Base-by-base conservation (phyloP, 2,113 vertebrate species). In the Ascaphus truei region DNA sequence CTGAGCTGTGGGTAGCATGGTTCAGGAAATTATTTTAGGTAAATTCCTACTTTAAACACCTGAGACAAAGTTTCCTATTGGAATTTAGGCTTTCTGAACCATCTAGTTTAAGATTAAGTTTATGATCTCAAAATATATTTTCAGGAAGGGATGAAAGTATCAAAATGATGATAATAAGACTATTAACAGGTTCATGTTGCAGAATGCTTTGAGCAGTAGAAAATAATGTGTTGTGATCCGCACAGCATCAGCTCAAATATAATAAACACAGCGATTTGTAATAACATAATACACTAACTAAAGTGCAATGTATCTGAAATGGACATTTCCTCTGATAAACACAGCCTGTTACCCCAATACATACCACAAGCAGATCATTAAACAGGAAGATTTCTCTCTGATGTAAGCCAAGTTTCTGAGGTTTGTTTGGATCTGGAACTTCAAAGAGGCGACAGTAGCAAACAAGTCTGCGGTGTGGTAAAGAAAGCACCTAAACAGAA, bases 311-410 rank as follows among this genome's bases (percentile, higher is more conserved):
- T 45, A 34, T n/a, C 33, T 58, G 25, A 39, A 27, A 3, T 3
- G 29, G 59, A 23, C 15, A 39, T 52, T 52, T 64, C 62, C 33
- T 37, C 23, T 37, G 22, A 64, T 64, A 52, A 26, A 50, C n/a
- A 16, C 4, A n/a, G n/a, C 9, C 7, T 10, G 7, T 64, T 39
- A n/a, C 8, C 10, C 48, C 61, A 65, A 68, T 72, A 83, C 91
- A 0, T 92, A 99, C 96, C 95, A 99, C 96, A 0, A 99, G 90
- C 25, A 99, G 93, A 79, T 99, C 96, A 30, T 99, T 99, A 67
- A 99, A 99, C 48, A 99, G 93, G 86, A 99, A 99, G 83, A 99
- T 97, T 83, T 99, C 96, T 77, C 96, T 83, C 77, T 98, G 96
- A 79, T 98, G 96, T 62, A 99, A 80, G 18, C 96, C 96, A 52